phyloP scores from a whole-genome alignment of 2,797 vertebrate species.

The Ispidina lecontei region DNA sequence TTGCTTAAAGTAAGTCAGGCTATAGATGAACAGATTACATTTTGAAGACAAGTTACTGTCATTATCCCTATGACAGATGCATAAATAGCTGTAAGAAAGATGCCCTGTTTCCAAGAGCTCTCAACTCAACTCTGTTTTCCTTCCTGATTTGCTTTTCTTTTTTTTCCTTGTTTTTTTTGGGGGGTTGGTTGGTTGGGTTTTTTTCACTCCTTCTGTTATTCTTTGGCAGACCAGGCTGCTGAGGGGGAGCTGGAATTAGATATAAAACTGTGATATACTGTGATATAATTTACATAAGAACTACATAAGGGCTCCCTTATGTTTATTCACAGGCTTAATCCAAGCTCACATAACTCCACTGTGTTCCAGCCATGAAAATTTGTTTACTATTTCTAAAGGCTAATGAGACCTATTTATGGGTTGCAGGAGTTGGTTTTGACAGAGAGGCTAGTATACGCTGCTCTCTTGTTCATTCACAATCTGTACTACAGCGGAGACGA shows the following conservation, averaged over 20 bases:
- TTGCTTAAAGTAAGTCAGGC: conserved; percentile 55
- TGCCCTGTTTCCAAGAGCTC: conserved; percentile 48
- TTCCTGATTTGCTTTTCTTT: conserved; percentile 20
- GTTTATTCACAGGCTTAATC: conserved; percentile 76
- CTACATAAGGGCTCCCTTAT: conserved; percentile 72
- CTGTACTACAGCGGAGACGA: conserved; percentile 94
- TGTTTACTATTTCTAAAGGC: conserved; percentile 79
- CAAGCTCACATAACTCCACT: conserved; percentile 73
- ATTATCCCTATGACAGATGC: conserved; percentile 44
- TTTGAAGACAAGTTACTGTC: conserved; percentile 43
- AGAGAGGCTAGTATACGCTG: conserved; percentile 98
- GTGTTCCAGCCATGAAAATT: conserved; percentile 76
- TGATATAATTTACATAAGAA: conserved; percentile 68
- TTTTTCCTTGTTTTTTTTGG: not conserved
- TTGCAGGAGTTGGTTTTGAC: conserved; percentile 97
- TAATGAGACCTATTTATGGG: conserved; percentile 81
- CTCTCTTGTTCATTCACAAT: conserved; percentile 98
- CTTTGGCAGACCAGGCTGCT: conserved; percentile 72
- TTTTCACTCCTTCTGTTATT: conserved; percentile 60
- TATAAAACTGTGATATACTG: conserved; percentile 72
- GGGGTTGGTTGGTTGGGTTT: not conserved
- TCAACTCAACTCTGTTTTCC: conserved; percentile 38
- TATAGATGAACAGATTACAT: conserved; percentile 50
- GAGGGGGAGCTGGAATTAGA: conserved; percentile 66
- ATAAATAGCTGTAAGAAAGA: conserved; percentile 58